These are phyloP conservation scores for Galago senegalensis DNA, from an alignment of 2,797 vertebrate species.

Conservation along the genomic window DNA sequence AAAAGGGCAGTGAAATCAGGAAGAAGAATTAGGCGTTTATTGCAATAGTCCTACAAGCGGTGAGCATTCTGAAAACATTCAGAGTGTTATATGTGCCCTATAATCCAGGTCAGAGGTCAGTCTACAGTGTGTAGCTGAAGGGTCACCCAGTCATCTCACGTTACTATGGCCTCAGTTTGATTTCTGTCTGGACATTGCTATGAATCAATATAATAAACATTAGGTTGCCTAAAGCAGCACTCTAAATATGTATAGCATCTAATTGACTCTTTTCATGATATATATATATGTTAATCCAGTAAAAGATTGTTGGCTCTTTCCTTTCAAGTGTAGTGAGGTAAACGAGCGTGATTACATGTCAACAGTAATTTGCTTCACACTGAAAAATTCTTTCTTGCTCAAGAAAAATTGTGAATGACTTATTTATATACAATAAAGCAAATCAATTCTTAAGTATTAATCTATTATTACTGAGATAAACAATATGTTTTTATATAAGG, in stretches of 20 bases:
- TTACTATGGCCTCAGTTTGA: background rate
- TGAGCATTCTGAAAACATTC: background rate
- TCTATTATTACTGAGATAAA: slow-evolving; percentile 27
- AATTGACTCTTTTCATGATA: background rate
- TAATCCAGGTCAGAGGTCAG: background rate
- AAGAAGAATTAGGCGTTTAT: background rate
- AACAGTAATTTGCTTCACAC: slow-evolving; percentile 39
- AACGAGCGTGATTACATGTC: slow-evolving; percentile 34
- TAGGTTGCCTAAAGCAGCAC: background rate
- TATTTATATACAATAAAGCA: background rate
- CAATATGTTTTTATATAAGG: background rate
- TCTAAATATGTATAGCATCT: background rate
- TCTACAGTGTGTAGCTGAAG: background rate
- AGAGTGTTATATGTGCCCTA: background rate
- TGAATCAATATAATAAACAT: slow-evolving; percentile 7
- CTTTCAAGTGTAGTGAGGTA: slow-evolving; percentile 9
- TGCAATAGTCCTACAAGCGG: background rate
- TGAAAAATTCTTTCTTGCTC: slow-evolving; percentile 15
- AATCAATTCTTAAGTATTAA: slow-evolving; percentile 46
- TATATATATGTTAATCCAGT: background rate
- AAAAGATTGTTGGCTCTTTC: background rate
- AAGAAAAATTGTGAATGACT: slow-evolving; percentile 50
- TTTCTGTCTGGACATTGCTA: background rate
- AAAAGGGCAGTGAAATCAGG: background rate
- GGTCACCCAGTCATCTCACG: background rate